A percentile compares a stretch with the other conserved stretches of the same genome.
phyloP scores from a whole-genome alignment of 2,113 vertebrate genomes.

The Muntiacus reevesi region DNA sequence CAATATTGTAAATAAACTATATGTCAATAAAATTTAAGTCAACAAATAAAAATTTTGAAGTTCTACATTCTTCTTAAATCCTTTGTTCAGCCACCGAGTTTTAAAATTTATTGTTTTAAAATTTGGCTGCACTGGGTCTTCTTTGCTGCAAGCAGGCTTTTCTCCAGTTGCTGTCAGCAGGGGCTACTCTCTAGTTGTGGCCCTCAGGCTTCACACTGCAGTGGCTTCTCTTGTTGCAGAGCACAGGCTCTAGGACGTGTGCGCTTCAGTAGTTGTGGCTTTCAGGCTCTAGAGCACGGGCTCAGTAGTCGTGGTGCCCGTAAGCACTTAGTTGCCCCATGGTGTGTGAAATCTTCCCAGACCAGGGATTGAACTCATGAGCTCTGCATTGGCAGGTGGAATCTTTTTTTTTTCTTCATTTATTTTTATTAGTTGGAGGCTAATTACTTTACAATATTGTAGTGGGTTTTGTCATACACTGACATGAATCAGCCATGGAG shows the following conservation, averaged over 20 bases:
- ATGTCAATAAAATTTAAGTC: not conserved
- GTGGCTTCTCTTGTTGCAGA: not conserved
- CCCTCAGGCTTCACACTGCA: accelerated
- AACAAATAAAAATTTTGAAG: not conserved
- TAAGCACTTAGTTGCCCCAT: accelerated
- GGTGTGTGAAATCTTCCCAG: not conserved
- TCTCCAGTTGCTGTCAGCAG: not conserved
- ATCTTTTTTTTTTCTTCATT: too few relatives aligned
- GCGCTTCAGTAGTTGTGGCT: not conserved
- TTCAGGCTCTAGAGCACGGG: not conserved
- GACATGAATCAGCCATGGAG: too few relatives aligned
- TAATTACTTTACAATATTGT: too few relatives aligned
- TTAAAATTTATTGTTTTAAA: not conserved
- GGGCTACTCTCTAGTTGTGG: not conserved
- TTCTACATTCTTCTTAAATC: not conserved
- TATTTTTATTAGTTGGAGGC: too few relatives aligned
- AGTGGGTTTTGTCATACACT: too few relatives aligned
- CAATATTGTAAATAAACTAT: not conserved
- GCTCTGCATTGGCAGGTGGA: accelerated
- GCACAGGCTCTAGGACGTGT: not conserved
- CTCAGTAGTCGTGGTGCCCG: accelerated
- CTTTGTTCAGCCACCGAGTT: not conserved
- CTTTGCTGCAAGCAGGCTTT: not conserved
- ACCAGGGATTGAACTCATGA: not conserved
- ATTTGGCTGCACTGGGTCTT: not conserved